Base-by-base conservation (phyloP, 2,888 invertebrate species). In the Girardia tigrina region DNA sequence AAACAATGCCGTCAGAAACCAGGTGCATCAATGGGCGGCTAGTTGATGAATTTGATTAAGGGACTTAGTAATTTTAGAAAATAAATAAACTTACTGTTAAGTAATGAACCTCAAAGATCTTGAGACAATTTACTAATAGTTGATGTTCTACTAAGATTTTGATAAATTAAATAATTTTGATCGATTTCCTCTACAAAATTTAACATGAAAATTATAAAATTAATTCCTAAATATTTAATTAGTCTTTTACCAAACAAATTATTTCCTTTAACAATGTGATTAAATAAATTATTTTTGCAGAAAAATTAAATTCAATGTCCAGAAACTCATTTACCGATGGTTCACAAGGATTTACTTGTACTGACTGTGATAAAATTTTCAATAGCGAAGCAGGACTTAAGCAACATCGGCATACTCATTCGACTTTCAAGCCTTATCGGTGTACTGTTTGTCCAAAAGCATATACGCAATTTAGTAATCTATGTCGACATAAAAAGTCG, bases 401-500 rank as follows among this genome's bases (percentile, higher is more conserved):
- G 85, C 95, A 95, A 85, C 94, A 95, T 86, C 91, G 92, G 23
- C 94, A 95, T 86, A 95, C 95, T 81, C 94, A 95, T 87, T 91
- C 91, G 81, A 92, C 91, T 82, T 90, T 92, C 79, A 95, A 95
- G 85, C 94, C 94, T 6, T 94, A 94, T 86, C 90, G 90, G 87
- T 93, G 92, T 86, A 90, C 80, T 79, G 81, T 83, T 70, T 98
- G 98, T 87, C 90, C 90, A 83, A 98, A 98, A 88, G 90, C 84
- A 0, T 98, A 98, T 87, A 98, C 98, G 1, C 98, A 98, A 86
- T 98, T 98, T 85, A 97, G 97, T 42, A 98, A 98, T 85, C 88
- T 98, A 82, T 98, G 98, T 84, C 90, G 98, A 16, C 98, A 98
- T 87, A 94, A 93, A 83, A 92, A 97, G 77, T 95, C 97, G 93